Evolutionary conservation across 1,140 invertebrate species (phyloP).

Genomic region (Monomorium pharaonis): DNA sequence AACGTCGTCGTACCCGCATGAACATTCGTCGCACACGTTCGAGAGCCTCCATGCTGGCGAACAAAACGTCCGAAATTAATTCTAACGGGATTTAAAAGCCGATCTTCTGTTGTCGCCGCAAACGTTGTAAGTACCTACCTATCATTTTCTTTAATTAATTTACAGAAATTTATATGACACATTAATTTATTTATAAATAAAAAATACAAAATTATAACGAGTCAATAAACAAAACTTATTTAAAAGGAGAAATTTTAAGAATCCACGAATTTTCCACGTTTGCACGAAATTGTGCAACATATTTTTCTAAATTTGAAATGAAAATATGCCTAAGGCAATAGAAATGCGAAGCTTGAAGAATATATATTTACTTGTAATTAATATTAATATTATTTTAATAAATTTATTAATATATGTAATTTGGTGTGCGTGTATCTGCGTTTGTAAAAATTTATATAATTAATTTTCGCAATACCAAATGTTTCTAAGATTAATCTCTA

Average conservation of each 20-base stretch:
- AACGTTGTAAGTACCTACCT: slow-evolving; percentile 13
- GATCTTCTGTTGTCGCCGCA: slow-evolving; percentile 47
- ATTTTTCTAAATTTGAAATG: neutral
- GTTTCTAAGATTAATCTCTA: neutral
- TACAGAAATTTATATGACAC: neutral
- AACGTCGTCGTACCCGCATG: slow-evolving; percentile 76
- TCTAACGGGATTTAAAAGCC: slow-evolving; percentile 84
- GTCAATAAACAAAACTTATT: neutral
- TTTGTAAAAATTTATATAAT: neutral
- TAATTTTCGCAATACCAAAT: neutral
- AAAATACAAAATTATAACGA: neutral
- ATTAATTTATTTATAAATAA: too few species aligned
- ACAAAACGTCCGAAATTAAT: slow-evolving; percentile 74
- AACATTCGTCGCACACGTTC: slow-evolving; percentile 76
- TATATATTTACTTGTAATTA: neutral
- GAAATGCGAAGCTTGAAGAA: neutral
- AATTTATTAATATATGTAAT: neutral
- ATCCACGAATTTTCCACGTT: neutral
- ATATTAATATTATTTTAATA: neutral
- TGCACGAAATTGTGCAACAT: neutral
- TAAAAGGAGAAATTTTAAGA: neutral
- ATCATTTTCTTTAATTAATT: slow-evolving; percentile 15
- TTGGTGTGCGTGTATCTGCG: neutral
- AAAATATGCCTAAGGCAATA: too few species aligned
- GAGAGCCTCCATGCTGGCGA: slow-evolving; percentile 69